A percentile compares a stretch with the other conserved stretches of the same genome.
phyloP scores from a whole-genome alignment of 2,888 invertebrate species.

The Drosophila merina region DNA sequence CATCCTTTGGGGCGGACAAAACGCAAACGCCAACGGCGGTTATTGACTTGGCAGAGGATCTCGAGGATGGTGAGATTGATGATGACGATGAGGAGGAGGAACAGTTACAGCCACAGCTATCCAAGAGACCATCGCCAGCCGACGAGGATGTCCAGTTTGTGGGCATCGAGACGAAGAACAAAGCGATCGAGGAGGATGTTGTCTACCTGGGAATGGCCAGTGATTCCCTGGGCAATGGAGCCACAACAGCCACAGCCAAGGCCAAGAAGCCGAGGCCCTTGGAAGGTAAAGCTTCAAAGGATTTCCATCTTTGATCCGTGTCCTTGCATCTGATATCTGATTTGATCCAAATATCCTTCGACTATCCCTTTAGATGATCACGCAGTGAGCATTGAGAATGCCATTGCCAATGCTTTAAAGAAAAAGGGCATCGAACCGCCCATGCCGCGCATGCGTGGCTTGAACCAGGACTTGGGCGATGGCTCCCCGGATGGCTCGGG shows the following conservation, averaged over 20 bases:
- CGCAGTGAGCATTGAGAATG: constrained; percentile 91
- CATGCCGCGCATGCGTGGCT: constrained; percentile 69
- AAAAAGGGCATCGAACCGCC: constrained; percentile 86
- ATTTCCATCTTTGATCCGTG: not conserved
- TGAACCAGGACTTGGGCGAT: constrained; percentile 7
- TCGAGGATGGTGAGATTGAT: constrained; percentile 95
- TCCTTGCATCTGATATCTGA: not conserved
- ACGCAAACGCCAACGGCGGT: constrained; percentile 17
- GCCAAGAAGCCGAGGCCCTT: constrained; percentile 85
- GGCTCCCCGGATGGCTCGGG: constrained; percentile 1
- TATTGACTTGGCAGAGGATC: constrained; percentile 86
- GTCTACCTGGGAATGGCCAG: constrained; percentile 49
- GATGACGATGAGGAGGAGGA: constrained; percentile 85
- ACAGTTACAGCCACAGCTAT: constrained; percentile 18
- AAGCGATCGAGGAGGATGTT: constrained; percentile 52
- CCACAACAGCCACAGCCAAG: constrained; percentile 69
- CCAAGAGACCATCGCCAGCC: constrained; percentile 10
- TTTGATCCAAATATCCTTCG: not conserved
- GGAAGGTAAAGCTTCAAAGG: constrained; percentile 84
- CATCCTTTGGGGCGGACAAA: constrained; percentile 32
- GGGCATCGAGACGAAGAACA: constrained; percentile 39
- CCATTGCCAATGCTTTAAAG: constrained; percentile 90
- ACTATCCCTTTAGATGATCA: constrained; percentile 87
- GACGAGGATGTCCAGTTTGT: constrained; percentile 54
- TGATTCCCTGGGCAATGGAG: constrained; percentile 23